Evolutionary conservation across 2,797 vertebrate genomes (phyloP), one percentile per base, ranked within the genome.

Genomic region (Ibycter americanus): DNA sequence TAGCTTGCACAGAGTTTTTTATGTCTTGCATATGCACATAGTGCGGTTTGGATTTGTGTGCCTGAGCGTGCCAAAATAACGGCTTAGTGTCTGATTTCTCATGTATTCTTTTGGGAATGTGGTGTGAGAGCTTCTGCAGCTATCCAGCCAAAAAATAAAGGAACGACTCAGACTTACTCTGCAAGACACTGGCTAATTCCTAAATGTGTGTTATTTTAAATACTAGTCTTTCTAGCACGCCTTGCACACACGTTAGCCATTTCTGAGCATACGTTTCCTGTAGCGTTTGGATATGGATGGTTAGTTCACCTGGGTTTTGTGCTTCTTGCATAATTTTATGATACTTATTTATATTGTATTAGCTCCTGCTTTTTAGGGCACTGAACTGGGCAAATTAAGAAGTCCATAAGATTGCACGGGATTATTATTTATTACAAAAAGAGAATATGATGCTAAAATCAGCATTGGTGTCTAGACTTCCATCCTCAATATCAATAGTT

Each of bases 211-310:
- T 62, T 40, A 4, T 18, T 20, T 42, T 15, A 29, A 44, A 8
- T 31, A 6, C 11, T 3, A 9, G 7, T 5, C n/a, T 52, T 56
- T 22, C 23, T 14, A n/a, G 36, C 54, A 15, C 6, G 6, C 17
- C 0, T 23, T 6, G 6, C 51, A 8, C 27, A 5, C 13, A 4
- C 1, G 0, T 19, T 8, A 10, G 19, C 31, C 47, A 21, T 36
- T 46, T 29, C 63, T 19, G 47, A 34, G 32, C 66, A 3, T 7
- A 8, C 20, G 0, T 42, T 13, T 29, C 51, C 34, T 20, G 36
- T 7, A 3, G 27, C 2, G 12, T 22, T 32, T 31, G 80, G 46
- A 5, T 77, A 9, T 1, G 7, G 44, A 8, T 22, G 56, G 16
- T 8, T 25, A 7, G 15, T 16, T 54, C 65, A 44, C 27, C 11